Conservation (phyloP, 1,140 invertebrate genomes). For the Trichonephila clavipes region DNA sequence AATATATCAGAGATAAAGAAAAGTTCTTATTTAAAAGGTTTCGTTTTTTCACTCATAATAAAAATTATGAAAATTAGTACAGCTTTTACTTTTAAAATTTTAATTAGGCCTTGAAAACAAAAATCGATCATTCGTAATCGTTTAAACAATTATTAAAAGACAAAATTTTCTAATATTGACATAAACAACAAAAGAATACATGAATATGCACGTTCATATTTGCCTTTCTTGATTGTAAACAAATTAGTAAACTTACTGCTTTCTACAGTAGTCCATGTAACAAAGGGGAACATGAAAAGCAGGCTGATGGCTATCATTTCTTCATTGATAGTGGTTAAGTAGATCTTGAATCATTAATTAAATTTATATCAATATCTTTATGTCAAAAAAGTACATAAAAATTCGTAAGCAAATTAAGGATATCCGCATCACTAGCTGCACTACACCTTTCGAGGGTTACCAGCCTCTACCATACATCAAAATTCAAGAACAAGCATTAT, state of each 20-base stretch:
- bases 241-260: slow-evolving; percentile 67
- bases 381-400: slow-evolving; percentile 69
- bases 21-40: neutral
- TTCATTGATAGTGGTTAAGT: slow-evolving; percentile 57
- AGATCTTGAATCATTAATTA: slow-evolving; percentile 60
- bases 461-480: slow-evolving; percentile 57
- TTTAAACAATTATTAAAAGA: neutral
- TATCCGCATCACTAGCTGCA: slow-evolving; percentile 76
- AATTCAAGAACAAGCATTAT: slow-evolving; percentile 42
- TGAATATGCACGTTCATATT: neutral
- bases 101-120: neutral
- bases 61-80: neutral
- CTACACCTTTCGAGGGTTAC: slow-evolving; percentile 74
- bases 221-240: slow-evolving; percentile 51
- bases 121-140: neutral
- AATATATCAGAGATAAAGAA: neutral
- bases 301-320: slow-evolving; percentile 70
- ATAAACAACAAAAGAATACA: neutral
- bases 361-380: slow-evolving; percentile 50
- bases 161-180: neutral
- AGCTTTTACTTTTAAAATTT: neutral
- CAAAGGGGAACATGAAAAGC: slow-evolving; percentile 68
- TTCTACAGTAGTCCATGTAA: slow-evolving; percentile 66
- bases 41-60: neutral
- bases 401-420: slow-evolving; percentile 75